phyloP scores from a whole-genome alignment of 2,113 vertebrate species.

The Desmodus rotundus region DNA sequence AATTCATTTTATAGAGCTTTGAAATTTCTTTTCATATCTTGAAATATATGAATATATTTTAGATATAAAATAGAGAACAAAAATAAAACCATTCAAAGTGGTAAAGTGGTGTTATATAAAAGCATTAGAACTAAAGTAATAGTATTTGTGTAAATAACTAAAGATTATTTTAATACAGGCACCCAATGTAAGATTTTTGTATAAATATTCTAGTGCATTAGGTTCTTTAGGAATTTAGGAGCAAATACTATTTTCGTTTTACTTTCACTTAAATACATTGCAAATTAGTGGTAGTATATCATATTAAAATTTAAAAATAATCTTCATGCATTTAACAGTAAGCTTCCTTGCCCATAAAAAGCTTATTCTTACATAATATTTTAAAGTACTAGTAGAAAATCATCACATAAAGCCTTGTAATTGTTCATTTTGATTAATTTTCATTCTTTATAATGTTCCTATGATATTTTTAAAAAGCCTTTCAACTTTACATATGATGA shows the following conservation, averaged over 20 bases:
- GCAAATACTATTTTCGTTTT: slow-evolving; percentile 35
- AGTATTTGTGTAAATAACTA: neutral
- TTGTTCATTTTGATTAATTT: neutral
- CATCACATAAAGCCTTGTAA: neutral
- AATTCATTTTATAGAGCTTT: neutral
- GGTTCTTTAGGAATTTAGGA: slow-evolving; percentile 18
- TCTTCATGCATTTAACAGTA: neutral
- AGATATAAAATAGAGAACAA: neutral
- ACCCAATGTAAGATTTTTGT: neutral
- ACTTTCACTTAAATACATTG: slow-evolving; percentile 17
- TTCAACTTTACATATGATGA: neutral
- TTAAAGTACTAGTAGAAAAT: neutral
- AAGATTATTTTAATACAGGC: slow-evolving; percentile 38
- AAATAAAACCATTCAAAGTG: slow-evolving; percentile 14
- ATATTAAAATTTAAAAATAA: slow-evolving; percentile 53
- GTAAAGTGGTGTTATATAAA: slow-evolving; percentile 12
- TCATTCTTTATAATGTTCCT: neutral
- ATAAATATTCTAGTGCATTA: slow-evolving; percentile 30
- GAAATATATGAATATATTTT: slow-evolving; percentile 15
- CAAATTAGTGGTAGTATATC: slow-evolving; percentile 39
- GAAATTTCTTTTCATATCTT: neutral
- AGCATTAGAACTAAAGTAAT: slow-evolving; percentile 15
- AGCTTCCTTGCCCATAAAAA: slow-evolving; percentile 15
- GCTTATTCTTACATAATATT: slow-evolving; percentile 24
- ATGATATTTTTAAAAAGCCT: neutral